A percentile compares a stretch with the other conserved stretches of the same genome.
Conservation (phyloP, 2,113 vertebrate species). For the Brevimyrus niger region DNA sequence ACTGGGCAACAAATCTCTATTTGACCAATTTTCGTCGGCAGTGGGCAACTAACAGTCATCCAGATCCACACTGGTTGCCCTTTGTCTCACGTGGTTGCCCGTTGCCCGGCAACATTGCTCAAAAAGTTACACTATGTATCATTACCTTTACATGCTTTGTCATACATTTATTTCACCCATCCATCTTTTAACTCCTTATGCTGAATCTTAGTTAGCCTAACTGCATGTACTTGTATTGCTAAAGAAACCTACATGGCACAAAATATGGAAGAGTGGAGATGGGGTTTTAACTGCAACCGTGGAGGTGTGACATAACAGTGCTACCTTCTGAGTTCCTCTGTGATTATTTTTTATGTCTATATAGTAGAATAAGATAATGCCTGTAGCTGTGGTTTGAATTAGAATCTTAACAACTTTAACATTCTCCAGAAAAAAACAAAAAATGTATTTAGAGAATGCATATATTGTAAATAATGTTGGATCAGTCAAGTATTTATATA, state of each 20-base stretch:
- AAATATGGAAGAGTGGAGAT: background rate
- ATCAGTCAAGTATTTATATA: background rate
- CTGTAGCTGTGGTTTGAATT: background rate
- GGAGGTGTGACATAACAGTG: background rate
- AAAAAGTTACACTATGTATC: background rate
- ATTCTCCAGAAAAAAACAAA: background rate
- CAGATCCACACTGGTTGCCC: background rate
- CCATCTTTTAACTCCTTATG: background rate
- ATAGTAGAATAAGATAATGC: background rate
- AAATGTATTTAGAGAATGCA: background rate
- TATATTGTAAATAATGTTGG: background rate
- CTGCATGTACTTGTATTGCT: background rate
- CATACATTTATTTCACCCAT: background rate
- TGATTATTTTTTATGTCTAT: background rate
- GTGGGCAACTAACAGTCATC: background rate
- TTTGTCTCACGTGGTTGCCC: background rate
- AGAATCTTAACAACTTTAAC: background rate
- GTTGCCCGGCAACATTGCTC: background rate
- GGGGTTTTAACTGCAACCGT: background rate
- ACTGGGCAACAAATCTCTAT: background rate
- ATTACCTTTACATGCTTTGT: background rate
- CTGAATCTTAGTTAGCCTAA: background rate
- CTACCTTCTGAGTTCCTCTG: background rate
- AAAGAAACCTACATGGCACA: background rate
- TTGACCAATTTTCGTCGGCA: background rate